Percentiles rank a stretch among this genome's conserved stretches.
phyloP scores from a whole-genome alignment of 2,113 vertebrate species.

The Oryzias melastigma region DNA sequence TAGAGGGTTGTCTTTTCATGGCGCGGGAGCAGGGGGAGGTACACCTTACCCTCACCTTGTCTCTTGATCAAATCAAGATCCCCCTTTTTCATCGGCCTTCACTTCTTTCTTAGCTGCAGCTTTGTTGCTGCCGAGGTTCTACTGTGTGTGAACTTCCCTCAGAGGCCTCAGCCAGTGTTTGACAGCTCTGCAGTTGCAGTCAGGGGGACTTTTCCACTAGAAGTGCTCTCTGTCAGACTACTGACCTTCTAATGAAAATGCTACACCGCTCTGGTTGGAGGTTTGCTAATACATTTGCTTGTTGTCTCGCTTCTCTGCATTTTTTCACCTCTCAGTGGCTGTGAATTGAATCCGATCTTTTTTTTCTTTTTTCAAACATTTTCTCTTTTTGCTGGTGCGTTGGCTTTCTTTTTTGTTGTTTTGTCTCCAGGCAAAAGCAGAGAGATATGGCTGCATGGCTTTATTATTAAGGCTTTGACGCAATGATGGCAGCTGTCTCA shows the following conservation, averaged over 20 bases:
- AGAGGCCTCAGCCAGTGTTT: conserved; percentile 54
- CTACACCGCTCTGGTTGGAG: conserved; percentile 36
- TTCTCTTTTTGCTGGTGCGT: conserved; percentile 36
- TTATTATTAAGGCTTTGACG: conserved; percentile 67
- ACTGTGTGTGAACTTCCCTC: conserved; percentile 66
- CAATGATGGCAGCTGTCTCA: conserved; percentile 52
- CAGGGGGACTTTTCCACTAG: conserved; percentile 60
- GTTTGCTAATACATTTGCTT: conserved; percentile 38
- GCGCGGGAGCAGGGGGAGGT: conserved; percentile 67
- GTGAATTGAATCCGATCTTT: conserved; percentile 48
- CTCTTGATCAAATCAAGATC: conserved; percentile 74
- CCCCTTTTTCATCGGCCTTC: conserved; percentile 47
- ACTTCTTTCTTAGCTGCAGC: conserved; percentile 33
- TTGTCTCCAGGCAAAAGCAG: conserved; percentile 57
- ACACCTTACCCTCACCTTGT: conserved; percentile 65
- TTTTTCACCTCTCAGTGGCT: conserved; percentile 19
- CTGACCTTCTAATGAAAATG: conserved; percentile 43
- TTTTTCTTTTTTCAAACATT: conserved; percentile 16
- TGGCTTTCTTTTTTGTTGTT: conserved; percentile 47
- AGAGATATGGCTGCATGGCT: conserved; percentile 38
- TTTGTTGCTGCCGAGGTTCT: conserved; percentile 42
- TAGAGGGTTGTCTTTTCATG: conserved; percentile 70
- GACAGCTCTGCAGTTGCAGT: conserved; percentile 62
- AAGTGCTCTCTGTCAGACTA: conserved; percentile 58
- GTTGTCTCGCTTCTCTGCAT: conserved; percentile 34